These are phyloP conservation scores for Etheostoma nigrum DNA, from an alignment of 2,797 vertebrate genomes.

Conservation along the genomic window DNA sequence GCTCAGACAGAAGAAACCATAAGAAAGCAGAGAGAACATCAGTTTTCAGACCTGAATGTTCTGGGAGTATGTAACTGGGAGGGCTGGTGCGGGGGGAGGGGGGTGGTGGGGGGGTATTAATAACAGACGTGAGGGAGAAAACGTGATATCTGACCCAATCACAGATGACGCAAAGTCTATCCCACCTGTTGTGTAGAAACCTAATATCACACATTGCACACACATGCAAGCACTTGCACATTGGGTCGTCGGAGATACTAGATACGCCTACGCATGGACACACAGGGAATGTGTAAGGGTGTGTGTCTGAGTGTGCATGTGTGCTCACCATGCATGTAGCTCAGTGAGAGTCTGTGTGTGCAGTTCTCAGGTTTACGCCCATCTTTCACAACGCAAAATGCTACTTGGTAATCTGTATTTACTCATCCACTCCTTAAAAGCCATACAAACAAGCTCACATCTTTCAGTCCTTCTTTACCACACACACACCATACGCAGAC, in stretches of 20 bases:
- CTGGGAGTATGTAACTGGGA: conserved; percentile 18
- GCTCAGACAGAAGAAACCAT: background rate
- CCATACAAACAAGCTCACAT: conserved; percentile 22
- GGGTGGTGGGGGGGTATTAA: conserved; percentile 10
- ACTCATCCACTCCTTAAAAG: conserved; percentile 56
- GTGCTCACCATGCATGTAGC: background rate
- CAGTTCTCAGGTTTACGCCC: conserved; percentile 34
- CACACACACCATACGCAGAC: background rate
- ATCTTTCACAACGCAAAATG: conserved; percentile 49
- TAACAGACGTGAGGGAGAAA: conserved; percentile 64
- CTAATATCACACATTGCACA: conserved; percentile 61
- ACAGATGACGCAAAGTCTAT: conserved; percentile 70
- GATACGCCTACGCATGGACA: conserved; percentile 44
- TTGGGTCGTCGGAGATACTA: conserved; percentile 39
- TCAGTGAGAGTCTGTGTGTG: conserved; percentile 12
- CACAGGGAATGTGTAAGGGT: conserved; percentile 20
- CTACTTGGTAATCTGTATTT: conserved; percentile 46
- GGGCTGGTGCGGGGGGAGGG: background rate
- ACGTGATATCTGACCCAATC: conserved; percentile 71
- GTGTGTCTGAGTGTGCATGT: conserved; percentile 35
- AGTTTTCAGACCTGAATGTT: background rate
- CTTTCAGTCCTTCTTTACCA: background rate
- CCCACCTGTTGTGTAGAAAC: conserved; percentile 83
- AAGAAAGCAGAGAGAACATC: background rate
- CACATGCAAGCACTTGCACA: conserved; percentile 17